Evolutionary conservation across 2,113 vertebrate species (phyloP), one percentile per base, ranked within the genome.

Genomic region (Benthochromis sp.): DNA sequence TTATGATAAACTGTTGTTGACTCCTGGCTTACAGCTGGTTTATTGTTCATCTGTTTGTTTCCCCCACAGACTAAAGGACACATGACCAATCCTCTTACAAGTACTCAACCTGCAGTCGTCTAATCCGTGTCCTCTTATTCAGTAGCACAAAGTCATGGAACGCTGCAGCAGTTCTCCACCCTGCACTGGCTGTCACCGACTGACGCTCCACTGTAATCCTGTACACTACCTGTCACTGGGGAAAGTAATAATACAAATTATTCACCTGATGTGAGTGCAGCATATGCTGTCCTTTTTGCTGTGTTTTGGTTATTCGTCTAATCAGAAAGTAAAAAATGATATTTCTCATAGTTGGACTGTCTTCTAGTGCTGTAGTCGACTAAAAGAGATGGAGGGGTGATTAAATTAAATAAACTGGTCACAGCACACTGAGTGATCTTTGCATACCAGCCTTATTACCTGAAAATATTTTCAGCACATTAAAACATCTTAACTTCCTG

Each of bases 51-150:
- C 93, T 93, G 84, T 86, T 80, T 80, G 93, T 90, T 91, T 89
- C 61, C 85, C 79, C 61, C 81, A 57, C 86, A 85, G 73, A 88
- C 87, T 55, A 84, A 38, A 85, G 86, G 81, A 89, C 85, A 88
- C 79, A 81, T 12, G 47, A 92, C 59, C 94, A 94, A 94, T 94
- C 93, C 91, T 93, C 91, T 95, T 94, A 92, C 88, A 90, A 55
- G 81, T 63, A 89, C 76, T 86, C 53, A n/a, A 94, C 88, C 87
- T 86, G 84, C 63, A 2, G 36, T 52, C 57, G 31, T 87, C 71
- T 93, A 93, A 94, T 95, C 88, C 88, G 13, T 16, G 31, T 54
- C 76, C 89, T 87, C 71, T 85, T 61, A 85, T 55, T 61, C 78
- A 69, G 81, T 47, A 82, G 40, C 50, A 81, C 80, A 50, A 31